A percentile compares a stretch with the other conserved stretches of the same genome.
These are phyloP conservation scores for Zaprionus nigranus DNA, from an alignment of 1,140 invertebrate genomes.

Conservation along the genomic window DNA sequence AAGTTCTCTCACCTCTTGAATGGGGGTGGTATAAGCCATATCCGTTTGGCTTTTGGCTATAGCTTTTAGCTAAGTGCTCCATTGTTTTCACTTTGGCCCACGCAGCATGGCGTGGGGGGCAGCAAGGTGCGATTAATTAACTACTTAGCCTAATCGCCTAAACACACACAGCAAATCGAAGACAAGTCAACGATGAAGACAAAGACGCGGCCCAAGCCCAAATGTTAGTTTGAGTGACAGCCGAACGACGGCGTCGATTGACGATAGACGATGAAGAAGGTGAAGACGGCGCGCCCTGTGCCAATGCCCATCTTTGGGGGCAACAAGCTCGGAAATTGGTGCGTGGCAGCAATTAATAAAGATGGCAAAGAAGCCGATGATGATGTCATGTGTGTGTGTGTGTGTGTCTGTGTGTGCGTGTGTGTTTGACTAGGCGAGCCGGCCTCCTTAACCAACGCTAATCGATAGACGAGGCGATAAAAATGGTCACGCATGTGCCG, in stretches of 20 bases:
- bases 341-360: conserved; percentile 55
- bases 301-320: conserved; percentile 50
- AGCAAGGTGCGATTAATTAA: conserved; percentile 30
- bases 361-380: conserved; percentile 33
- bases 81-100: not conserved
- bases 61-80: conserved; percentile 8
- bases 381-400: conserved; percentile 40
- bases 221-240: conserved; percentile 30
- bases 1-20: not conserved
- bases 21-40: not conserved
- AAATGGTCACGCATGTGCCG: conserved; percentile 72
- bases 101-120: conserved; percentile 17
- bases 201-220: conserved; percentile 36
- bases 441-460: conserved; percentile 44
- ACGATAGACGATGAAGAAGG: conserved; percentile 5
- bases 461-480: conserved; percentile 48
- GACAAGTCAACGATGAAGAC: not conserved
- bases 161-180: conserved; percentile 8
- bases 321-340: conserved; percentile 39
- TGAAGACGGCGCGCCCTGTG: conserved; percentile 37
- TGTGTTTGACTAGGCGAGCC: conserved; percentile 31
- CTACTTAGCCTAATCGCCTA: conserved; percentile 6
- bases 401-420: conserved; percentile 18
- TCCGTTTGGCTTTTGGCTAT: conserved; percentile 1
- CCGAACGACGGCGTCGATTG: conserved; percentile 9